Evolutionary conservation across 53 echinoderm and acorn worm species (phyloP), one percentile per base, ranked within the genome.

Genomic region (Hippasteria phrygiana): DNA sequence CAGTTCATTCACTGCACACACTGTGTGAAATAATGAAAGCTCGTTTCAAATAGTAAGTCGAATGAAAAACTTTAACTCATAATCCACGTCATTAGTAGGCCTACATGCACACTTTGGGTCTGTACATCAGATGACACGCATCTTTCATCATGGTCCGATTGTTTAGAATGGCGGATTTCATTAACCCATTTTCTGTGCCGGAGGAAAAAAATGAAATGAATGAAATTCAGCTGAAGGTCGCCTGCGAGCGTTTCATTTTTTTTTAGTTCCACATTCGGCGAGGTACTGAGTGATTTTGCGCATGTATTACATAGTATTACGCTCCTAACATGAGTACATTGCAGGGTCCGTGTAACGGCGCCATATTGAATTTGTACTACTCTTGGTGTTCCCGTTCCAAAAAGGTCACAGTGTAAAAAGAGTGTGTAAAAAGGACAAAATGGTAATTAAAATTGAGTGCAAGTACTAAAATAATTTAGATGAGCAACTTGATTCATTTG

Each of bases 71-170:
- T n/a, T n/a, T n/a, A n/a, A n/a, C n/a, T n/a, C n/a, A n/a, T n/a
- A n/a, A n/a, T n/a, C n/a, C n/a, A n/a, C n/a, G n/a, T n/a, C n/a
- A n/a, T n/a, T n/a, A n/a, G n/a, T n/a, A 67, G 27, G 32, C 27
- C 10, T 63, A 31, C 1, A 13, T 67, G 69, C 69, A 59, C 26
- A 59, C 1, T n/a, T n/a, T n/a, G n/a, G n/a, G n/a, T n/a, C n/a
- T n/a, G n/a, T 45, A 24, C 22, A 74, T 28, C 26, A 14, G 4
- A 77, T 53, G 24, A 55, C 38, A 54, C 32, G 7, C 55, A 54
- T 55, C 77, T 55, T 13, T 77, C 80, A 64, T 63, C 62, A 9
- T 16, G 39, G 26, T 42, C 43, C 36, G 46, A 69, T 46, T 66
- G 9, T 66, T n/a, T 33, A 20, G 22, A 65, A 67, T n/a, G 2